Base-by-base conservation (phyloP, 1,140 invertebrate genomes). In the Papilio dardanus region DNA sequence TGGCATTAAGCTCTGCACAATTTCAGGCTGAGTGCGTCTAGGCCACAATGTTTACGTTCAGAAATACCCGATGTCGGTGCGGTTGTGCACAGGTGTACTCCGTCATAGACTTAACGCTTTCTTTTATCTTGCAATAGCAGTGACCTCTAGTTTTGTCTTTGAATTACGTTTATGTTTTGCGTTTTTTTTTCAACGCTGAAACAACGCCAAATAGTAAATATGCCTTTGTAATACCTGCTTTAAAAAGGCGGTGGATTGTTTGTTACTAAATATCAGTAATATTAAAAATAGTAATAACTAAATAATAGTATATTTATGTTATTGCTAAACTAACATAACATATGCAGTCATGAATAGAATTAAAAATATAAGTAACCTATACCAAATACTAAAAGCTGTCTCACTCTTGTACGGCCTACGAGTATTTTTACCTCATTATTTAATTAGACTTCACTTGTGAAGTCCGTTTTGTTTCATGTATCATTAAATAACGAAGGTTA, bases 21-120 rank as follows among this genome's bases (percentile, higher is more conserved):
- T 69, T 69, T 69, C 67, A 42, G 19, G 2, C 67, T 40, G 21
- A 69, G 67, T 69, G 67, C 19, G 19, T 40, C 67, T 69, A 69
- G 67, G 7, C 67, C 67, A 19, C 67, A 3, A n/a, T 69, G 31
- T 69, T 35, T 66, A 66, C 14, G 65, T 66, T 66, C 65, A 31
- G 31, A 66, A 66, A 66, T 66, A 66, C 14, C 65, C 28, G 30
- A n/a, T 33, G 65, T 31, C 30, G 30, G 24, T 31, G 24, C 24
- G 24, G 30, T 30, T 33, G 28, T 66, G 16, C 12, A 66, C 65
- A 66, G 65, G 31, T 66, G 65, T 31, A 66, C 30, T 3, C 5
- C 28, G 65, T 66, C 65, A 66, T 66, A 35, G 65, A 66, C 30
- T 31, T 14, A 33, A 30, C n/a, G 30, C 30, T 33, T 31, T 31